A percentile compares a stretch with the other conserved stretches of the same genome.
Conservation (phyloP, 2,888 invertebrate species). For the Xanthorhoe spadicearia region DNA sequence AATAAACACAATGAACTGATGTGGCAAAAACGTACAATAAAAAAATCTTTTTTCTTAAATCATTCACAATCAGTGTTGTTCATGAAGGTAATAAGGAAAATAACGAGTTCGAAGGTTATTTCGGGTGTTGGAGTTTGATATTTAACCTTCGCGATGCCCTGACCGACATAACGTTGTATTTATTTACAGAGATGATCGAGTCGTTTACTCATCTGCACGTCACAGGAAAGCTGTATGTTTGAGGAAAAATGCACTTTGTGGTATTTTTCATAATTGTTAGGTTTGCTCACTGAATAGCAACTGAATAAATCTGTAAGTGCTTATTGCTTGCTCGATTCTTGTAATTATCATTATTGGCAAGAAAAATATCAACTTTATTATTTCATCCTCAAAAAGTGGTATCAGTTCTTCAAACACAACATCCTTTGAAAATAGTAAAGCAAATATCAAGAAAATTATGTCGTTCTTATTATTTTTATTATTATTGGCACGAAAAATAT, state of each 20-base stretch:
- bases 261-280: background rate
- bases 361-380: background rate
- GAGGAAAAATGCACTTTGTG: slow-evolving; percentile 3
- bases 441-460: background rate
- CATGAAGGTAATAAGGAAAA: slow-evolving; percentile 50
- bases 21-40: no score
- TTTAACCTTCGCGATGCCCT: slow-evolving; percentile 70
- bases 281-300: no score
- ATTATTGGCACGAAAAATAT: no score
- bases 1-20: background rate
- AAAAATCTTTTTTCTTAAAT: no score
- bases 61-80: background rate
- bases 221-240: slow-evolving; percentile 14
- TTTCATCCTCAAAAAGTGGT: background rate
- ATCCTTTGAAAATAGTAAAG: no score
- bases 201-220: slow-evolving; percentile 47
- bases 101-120: slow-evolving; percentile 47
- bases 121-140: slow-evolving; percentile 42
- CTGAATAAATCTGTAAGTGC: no score
- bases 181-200: slow-evolving; percentile 66
- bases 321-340: no score
- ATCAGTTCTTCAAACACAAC: no score
- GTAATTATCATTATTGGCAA: background rate
- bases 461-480: no score
- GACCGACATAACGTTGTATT: slow-evolving; percentile 76